Base-by-base conservation (phyloP, 2,888 invertebrate genomes). In the Meganola albula region DNA sequence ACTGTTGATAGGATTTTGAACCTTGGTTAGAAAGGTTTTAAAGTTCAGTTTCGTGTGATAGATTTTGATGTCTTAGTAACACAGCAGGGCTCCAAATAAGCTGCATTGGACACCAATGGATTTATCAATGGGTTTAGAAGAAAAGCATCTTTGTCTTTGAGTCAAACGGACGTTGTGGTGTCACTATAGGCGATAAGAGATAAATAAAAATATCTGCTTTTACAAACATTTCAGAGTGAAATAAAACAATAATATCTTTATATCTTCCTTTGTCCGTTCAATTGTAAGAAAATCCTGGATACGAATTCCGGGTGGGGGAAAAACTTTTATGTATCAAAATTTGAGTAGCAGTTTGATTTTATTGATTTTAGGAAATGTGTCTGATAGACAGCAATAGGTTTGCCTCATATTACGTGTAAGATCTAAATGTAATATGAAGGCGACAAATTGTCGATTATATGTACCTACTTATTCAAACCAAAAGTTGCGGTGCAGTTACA, bases 51-150 rank as follows among this genome's bases (percentile, higher is more conserved):
- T 31, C 6, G 27, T 34, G 4, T 12, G 21, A 2, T 7, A 33
- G 27, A 20, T 20, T 20, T 20, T 35, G 32, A 25, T 37, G 46
- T 49, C 37, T 40, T 28, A 40, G 50, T n/a, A 41, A 49, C 44
- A 41, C 58, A 44, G 48, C 57, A 48, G 53, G 58, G 50, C 42
- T 44, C 40, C 47, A 52, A 40, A 44, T 72, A 72, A 72, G 74
- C 76, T 75, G 76, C 74, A 59, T 58, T 58, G 74, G 76, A 75
- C 76, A 75, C 72, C 73, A 73, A 71, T 70, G 70, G 75, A 75
- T 74, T 75, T 76, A 76, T 77, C 66, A 74, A 66, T 63, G 66
- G 69, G 72, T 69, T 72, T 67, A 69, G 70, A 68, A 66, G 67
- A 57, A 62, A 74, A 74, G 67, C 74, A 58, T 74, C 74, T 77